phyloP scores from a whole-genome alignment of 1,140 invertebrate genomes.

The Drosophila baimaii region DNA sequence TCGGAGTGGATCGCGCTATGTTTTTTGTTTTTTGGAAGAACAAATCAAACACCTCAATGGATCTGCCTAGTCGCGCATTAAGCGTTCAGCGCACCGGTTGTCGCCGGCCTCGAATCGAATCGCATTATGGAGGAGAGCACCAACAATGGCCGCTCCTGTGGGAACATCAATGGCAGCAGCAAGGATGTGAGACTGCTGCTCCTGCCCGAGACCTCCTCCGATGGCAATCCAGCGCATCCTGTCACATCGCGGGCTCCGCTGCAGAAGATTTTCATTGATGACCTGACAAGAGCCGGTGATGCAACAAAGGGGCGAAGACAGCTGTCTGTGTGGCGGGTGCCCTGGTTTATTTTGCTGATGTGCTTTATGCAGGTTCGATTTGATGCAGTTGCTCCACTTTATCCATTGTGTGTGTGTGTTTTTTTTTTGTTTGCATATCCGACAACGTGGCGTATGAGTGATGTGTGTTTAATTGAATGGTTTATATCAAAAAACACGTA shows the following conservation, averaged over 20 bases:
- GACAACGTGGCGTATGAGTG: slow-evolving; percentile 48
- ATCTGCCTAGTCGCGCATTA: slow-evolving; percentile 57
- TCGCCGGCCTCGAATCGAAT: slow-evolving; percentile 18
- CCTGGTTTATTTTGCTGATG: slow-evolving; percentile 76
- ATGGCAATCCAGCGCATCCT: slow-evolving; percentile 6
- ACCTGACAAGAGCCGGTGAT: slow-evolving; percentile 44
- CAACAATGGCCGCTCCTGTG: slow-evolving; percentile 27
- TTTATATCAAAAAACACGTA: slow-evolving; percentile 11
- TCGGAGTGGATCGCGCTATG: slow-evolving; percentile 20
- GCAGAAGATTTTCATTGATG: slow-evolving; percentile 74
- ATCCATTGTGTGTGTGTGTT: slow-evolving; percentile 16
- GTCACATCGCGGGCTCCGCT: slow-evolving; percentile 28
- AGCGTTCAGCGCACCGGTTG: slow-evolving; percentile 61
- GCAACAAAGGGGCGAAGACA: slow-evolving; percentile 8
- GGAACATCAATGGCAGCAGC: slow-evolving; percentile 43
- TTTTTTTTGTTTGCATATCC: slow-evolving; percentile 5
- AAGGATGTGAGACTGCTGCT: slow-evolving; percentile 63
- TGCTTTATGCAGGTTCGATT: slow-evolving; percentile 69
- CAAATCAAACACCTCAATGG: slow-evolving; percentile 35
- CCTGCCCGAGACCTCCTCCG: slow-evolving; percentile 19
- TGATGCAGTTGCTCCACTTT: slow-evolving; percentile 42
- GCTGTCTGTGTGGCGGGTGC: slow-evolving; percentile 60
- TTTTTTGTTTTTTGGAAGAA: slow-evolving; percentile 29
- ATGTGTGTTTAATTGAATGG: slow-evolving; percentile 40
- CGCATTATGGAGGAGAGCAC: slow-evolving; percentile 39